Evolutionary conservation across 2,888 invertebrate species (phyloP).

Genomic region (Buathra laborator): DNA sequence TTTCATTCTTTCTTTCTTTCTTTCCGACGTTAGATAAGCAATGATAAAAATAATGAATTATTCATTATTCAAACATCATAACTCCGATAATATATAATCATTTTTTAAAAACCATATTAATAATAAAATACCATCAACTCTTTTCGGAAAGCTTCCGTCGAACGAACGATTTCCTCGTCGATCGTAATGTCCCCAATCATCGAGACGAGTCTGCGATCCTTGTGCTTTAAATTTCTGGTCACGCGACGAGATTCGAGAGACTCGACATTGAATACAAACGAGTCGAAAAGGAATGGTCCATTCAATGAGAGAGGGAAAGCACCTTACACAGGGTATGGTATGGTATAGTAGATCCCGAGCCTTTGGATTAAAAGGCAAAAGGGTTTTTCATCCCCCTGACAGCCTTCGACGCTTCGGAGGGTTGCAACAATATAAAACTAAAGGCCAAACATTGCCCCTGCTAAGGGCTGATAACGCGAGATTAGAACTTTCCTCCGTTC

Average conservation of each 20-base stretch:
- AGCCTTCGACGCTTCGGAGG: constrained; percentile 27
- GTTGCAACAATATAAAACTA: constrained; percentile 50
- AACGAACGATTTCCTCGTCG: constrained; percentile 60
- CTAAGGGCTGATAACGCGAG: constrained; percentile 63
- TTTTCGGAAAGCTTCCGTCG: not conserved
- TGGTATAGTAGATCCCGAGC: constrained; percentile 23
- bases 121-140: not conserved
- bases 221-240: constrained; percentile 71
- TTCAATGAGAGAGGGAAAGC: constrained; percentile 41
- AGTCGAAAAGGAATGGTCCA: constrained; percentile 48
- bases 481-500: constrained; percentile 63
- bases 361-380: constrained; percentile 64
- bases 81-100: not conserved
- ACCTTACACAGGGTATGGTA: constrained; percentile 14
- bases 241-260: constrained; percentile 68
- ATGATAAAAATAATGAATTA: no score
- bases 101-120: not conserved
- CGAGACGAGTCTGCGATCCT: constrained; percentile 52
- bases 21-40: no score
- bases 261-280: constrained; percentile 71
- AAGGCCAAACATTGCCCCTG: constrained; percentile 56
- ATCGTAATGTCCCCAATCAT: constrained; percentile 54
- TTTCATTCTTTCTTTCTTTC: no score
- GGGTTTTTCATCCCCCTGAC: constrained; percentile 28
- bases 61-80: not conserved